Evolutionary conservation across 2,113 vertebrate species (phyloP), one percentile per base, ranked within the genome.

Genomic region (Pagrus major): DNA sequence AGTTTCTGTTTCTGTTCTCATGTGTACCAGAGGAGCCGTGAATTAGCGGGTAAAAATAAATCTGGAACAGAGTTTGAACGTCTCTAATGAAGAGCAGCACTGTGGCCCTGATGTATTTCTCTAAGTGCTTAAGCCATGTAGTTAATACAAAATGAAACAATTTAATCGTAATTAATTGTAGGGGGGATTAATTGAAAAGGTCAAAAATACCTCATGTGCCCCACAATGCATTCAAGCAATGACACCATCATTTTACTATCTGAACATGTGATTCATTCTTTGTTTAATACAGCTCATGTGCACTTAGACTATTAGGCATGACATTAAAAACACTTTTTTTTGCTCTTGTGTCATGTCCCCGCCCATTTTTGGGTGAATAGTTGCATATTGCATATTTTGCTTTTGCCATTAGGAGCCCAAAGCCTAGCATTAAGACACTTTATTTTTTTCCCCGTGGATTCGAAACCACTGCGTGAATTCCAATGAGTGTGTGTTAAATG

Each of bases 61-160:
- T 21, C 7, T 20, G 6, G 3, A 23, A 16, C 1, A 23, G 7
- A 1, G 54, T 71, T 47, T 35, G 9, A 49, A 49, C 56, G 9
- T 37, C 41, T 72, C n/a, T 15, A 15, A 63, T 51, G 33, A 61
- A 51, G 55, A 59, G 70, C 21, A 49, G 23, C 58, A 9, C 33
- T 31, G 46, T 74, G 59, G 52, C 35, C 46, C 59, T 31, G 46
- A 29, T 63, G 46, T 6, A 27, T 41, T 52, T 16, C 2, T 63
- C 23, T 9, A 29, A 63, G 31, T 1, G 58, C 23, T 49, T 39
- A 14, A 61, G 7, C 33, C 56, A 33, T 2, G 2, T 6, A 21
- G 18, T 41, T 29, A 29, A 39, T 41, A 2, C 6, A 3, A 74
- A 63, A 5, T 42, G 8, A 54, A 64, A 31, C 47, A 18, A 25